Base-by-base conservation (phyloP, 1,140 invertebrate species). In the Battus philenor region DNA sequence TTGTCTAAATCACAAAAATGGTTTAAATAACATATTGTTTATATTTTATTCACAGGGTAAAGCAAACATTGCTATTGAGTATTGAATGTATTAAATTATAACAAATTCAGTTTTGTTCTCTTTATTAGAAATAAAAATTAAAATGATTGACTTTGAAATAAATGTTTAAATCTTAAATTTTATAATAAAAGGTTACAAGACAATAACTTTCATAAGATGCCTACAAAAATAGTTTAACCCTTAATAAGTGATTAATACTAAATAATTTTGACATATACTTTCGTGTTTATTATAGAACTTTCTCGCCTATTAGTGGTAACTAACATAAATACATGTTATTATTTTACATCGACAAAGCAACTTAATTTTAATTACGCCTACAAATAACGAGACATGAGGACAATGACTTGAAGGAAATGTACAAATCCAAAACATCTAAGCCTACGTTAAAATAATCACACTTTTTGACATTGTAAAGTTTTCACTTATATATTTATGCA, bases 381-480 rank as follows among this genome's bases (percentile, higher is more conserved):
- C 15, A 38, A 29, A 12, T 41, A 43, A 46, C 38, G 7, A 20
- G 9, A n/a, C 6, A 11, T 30, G 45, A 56, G 38, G 71, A 81
- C 77, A 84, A 84, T 84, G 75, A 81, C 77, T 73, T 66, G 63
- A 56, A 68, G 59, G 59, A 57, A 65, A 73, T 67, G 59, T 78
- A 80, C 76, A 78, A 73, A 65, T 61, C 51, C 68, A 65, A 77
- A 65, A 62, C 53, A 57, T 68, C 49, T 68, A 67, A 68, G 53
- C 58, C 73, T 82, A 81, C 48, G 60, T 75, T 81, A 78, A 78
- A 78, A 78, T 82, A 84, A 82, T 84, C 80, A 82, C 78, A 82
- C 74, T 82, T 79, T 36, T 84, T 78, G 74, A 82, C 78, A 85
- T 81, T 85, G 76, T 82, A 80, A 67, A 78, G 74, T 79, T 82